phyloP scores from a whole-genome alignment of 2,888 invertebrate genomes.

The Anoplius nigerrimus region DNA sequence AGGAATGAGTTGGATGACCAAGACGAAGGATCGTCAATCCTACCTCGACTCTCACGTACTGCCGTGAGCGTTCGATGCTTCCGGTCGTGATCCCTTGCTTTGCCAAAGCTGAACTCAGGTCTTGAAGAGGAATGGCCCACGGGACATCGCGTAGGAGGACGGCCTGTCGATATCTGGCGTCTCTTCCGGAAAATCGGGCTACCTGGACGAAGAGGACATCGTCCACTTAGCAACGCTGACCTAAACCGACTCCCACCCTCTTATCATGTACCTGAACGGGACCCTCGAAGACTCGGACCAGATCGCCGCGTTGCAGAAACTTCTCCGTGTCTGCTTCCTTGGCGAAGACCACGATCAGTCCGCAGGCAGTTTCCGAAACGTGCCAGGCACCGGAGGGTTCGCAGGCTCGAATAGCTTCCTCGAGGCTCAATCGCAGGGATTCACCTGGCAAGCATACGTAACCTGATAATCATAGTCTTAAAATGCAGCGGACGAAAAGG shows the following conservation, averaged over 20 bases:
- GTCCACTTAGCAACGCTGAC: too few relatives aligned
- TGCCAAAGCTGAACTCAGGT: slow-evolving; percentile 74
- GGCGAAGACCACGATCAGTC: slow-evolving; percentile 73
- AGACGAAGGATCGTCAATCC: too few relatives aligned
- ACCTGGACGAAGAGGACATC: slow-evolving; percentile 57
- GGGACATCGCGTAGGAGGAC: slow-evolving; percentile 76
- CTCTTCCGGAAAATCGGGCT: slow-evolving; percentile 73
- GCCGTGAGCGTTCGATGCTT: slow-evolving; percentile 72
- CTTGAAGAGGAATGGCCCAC: slow-evolving; percentile 76
- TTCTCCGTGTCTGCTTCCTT: slow-evolving; percentile 73
- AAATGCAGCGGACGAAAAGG: slow-evolving; percentile 9
- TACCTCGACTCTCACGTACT: slow-evolving; percentile 75
- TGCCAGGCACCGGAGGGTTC: slow-evolving; percentile 64
- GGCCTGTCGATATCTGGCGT: slow-evolving; percentile 72
- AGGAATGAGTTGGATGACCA: too few relatives aligned
- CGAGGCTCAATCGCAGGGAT: slow-evolving; percentile 57
- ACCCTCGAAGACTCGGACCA: slow-evolving; percentile 72
- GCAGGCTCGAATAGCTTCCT: slow-evolving; percentile 63
- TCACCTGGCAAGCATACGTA: slow-evolving; percentile 35
- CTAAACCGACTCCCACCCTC: neutral
- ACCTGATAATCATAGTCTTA: neutral
- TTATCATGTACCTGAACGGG: slow-evolving; percentile 71
- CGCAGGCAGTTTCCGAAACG: slow-evolving; percentile 72
- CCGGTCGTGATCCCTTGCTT: slow-evolving; percentile 74
- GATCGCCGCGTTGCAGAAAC: slow-evolving; percentile 70